Evolutionary conservation across 30 jellyfish, hydroid and myxozoan species (phyloP).

Genomic region (Aurelia coerulea): DNA sequence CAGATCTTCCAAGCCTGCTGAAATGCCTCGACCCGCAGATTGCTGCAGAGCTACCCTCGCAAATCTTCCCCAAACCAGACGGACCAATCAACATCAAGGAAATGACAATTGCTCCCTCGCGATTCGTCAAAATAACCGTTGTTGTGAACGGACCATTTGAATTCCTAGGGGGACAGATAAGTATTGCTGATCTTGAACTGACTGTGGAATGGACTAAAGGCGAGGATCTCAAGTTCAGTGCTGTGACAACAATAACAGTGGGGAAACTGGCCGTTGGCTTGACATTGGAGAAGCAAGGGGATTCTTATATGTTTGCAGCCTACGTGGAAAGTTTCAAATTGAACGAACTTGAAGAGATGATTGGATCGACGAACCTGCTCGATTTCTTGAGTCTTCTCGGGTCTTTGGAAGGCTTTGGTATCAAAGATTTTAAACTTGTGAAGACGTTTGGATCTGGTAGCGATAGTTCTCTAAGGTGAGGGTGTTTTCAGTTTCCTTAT

Average conservation of each 20-base stretch:
- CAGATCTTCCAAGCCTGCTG: constrained; percentile 74
- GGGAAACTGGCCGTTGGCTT: constrained; percentile 54
- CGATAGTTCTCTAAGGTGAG: constrained; percentile 25
- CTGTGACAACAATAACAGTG: constrained; percentile 54
- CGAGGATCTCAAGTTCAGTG: constrained; percentile 36
- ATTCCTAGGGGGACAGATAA: constrained; percentile 59
- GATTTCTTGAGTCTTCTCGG: constrained; percentile 14
- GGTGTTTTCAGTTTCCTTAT: too few relatives aligned
- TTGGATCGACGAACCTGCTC: constrained; percentile 10
- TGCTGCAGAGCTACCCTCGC: constrained; percentile 69
- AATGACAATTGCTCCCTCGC: constrained; percentile 31
- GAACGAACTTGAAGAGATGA: constrained; percentile 29
- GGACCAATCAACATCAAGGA: constrained; percentile 71
- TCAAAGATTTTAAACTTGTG: constrained; percentile 27
- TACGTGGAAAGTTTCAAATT: constrained; percentile 15
- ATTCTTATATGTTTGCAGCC: constrained; percentile 15
- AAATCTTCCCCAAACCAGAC: constrained; percentile 57
- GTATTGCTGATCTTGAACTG: constrained; percentile 46
- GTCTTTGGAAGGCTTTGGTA: constrained; percentile 48
- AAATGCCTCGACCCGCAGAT: constrained; percentile 70
- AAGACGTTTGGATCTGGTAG: constrained; percentile 36
- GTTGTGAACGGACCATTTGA: constrained; percentile 68
- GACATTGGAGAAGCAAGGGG: constrained; percentile 35
- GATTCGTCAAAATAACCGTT: constrained; percentile 37
- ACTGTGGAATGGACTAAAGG: constrained; percentile 46